phyloP scores from a whole-genome alignment of 1,140 invertebrate species.

The Cardiocondyla obscurior region DNA sequence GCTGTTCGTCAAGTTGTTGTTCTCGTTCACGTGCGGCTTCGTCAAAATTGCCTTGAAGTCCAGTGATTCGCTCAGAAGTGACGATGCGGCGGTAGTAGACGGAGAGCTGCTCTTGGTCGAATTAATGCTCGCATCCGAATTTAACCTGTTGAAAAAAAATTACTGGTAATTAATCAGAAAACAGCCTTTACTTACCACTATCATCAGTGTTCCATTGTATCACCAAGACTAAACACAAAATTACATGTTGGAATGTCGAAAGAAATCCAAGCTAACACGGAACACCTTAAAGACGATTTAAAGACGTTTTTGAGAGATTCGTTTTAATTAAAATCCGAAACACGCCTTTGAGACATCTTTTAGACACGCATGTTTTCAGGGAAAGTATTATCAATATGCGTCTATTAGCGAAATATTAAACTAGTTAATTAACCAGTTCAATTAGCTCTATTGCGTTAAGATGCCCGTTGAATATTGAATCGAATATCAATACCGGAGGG shows the following conservation, averaged over 20 bases:
- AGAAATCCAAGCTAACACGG: neutral
- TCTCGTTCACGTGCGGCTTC: conserved; percentile 78
- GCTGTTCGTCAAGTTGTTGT: conserved; percentile 78
- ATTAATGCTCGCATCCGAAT: conserved; percentile 70
- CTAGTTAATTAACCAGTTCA: neutral
- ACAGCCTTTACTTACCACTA: neutral
- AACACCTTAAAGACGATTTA: neutral
- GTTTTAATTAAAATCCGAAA: neutral
- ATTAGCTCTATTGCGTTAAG: neutral
- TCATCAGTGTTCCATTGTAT: neutral
- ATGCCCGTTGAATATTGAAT: neutral
- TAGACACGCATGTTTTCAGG: neutral
- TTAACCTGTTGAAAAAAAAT: conserved; percentile 56
- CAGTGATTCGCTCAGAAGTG: conserved; percentile 45
- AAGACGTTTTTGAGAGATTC: neutral
- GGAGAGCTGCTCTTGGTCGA: conserved; percentile 44
- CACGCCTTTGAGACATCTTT: neutral
- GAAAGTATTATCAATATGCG: neutral
- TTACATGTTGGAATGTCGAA: neutral
- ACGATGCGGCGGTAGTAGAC: conserved; percentile 5
- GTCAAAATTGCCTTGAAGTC: conserved; percentile 65
- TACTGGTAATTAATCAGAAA: neutral
- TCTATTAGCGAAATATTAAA: conserved; percentile 7
- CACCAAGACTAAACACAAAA: neutral
- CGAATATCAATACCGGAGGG: conserved; percentile 65